A percentile compares a stretch with the other conserved stretches of the same genome.
Conservation (phyloP, 2,113 vertebrate genomes). For the Mohoua ochrocephala region DNA sequence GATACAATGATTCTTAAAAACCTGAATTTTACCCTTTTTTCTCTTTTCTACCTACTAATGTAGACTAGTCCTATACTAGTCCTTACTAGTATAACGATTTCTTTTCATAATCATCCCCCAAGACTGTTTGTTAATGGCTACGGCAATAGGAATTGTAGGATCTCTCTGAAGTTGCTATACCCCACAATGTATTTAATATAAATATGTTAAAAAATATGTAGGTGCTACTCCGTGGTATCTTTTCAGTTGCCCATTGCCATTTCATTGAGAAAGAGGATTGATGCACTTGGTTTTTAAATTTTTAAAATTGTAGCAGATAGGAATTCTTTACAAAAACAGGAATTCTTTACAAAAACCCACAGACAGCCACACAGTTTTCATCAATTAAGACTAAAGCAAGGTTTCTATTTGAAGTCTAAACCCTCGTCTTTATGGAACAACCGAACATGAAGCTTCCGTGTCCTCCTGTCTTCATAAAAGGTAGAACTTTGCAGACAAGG, state of each 20-base stretch:
- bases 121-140: background rate
- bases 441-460: background rate
- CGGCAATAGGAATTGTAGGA: rapidly evolving
- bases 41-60: background rate
- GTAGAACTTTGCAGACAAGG: background rate
- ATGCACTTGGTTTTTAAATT: background rate
- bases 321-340: background rate
- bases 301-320: background rate
- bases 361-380: background rate
- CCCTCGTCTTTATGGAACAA: background rate
- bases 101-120: background rate
- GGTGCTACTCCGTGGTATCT: background rate
- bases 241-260: background rate
- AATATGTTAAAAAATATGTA: background rate
- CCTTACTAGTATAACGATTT: background rate
- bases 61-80: background rate
- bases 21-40: rapidly evolving
- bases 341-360: no score
- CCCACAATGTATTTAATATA: background rate
- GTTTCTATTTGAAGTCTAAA: background rate
- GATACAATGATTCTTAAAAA: background rate
- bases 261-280: background rate
- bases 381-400: background rate
- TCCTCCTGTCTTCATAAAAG: background rate
- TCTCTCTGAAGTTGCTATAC: background rate